A percentile compares a stretch with the other conserved stretches of the same genome.
These are phyloP conservation scores for Lophius piscatorius DNA, from an alignment of 2,113 vertebrate genomes.

Conservation along the genomic window DNA sequence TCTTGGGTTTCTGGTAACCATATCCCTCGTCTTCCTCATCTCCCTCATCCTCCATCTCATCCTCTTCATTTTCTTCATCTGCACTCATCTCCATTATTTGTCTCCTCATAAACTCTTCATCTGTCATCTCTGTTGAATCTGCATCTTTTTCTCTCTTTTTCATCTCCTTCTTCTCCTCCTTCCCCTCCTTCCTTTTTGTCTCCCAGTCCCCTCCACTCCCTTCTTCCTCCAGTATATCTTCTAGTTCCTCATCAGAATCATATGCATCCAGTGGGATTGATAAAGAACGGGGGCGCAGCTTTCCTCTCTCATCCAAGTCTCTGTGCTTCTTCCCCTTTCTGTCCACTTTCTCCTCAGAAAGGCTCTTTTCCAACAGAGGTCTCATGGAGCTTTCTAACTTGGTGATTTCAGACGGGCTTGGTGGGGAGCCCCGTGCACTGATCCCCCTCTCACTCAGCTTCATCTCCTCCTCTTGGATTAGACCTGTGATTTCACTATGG, in stretches of 20 bases:
- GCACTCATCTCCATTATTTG: conserved; percentile 99
- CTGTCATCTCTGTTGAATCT: conserved; percentile 79
- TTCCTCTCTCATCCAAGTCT: conserved; percentile 82
- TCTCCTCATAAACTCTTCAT: conserved; percentile 96
- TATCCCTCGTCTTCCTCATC: conserved; percentile 88
- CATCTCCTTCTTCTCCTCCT: conserved; percentile 89
- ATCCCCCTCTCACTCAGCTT: conserved; percentile 90
- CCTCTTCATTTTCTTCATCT: conserved; percentile 89
- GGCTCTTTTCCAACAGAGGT: conserved; percentile 86
- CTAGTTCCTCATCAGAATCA: conserved; percentile 93
- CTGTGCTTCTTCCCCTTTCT: conserved; percentile 68
- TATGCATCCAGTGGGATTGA: conserved; percentile 94
- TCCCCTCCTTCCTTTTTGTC: conserved; percentile 81
- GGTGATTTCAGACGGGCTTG: conserved; percentile 91
- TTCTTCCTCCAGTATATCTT: conserved; percentile 92
- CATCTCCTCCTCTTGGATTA: conserved; percentile 94
- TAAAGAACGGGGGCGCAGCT: conserved; percentile 89
- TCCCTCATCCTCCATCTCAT: conserved; percentile 84
- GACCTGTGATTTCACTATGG: conserved; percentile 95
- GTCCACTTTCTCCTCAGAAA: conserved; percentile 74
- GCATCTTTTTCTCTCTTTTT: conserved; percentile 75
- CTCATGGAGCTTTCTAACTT: conserved; percentile 91
- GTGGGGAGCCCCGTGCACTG: conserved; percentile 81
- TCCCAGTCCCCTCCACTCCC: conserved; percentile 90
- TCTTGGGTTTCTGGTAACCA: conserved; percentile 81